Base-by-base conservation (phyloP, 2,888 invertebrate species). In the Agrilus biguttatus region DNA sequence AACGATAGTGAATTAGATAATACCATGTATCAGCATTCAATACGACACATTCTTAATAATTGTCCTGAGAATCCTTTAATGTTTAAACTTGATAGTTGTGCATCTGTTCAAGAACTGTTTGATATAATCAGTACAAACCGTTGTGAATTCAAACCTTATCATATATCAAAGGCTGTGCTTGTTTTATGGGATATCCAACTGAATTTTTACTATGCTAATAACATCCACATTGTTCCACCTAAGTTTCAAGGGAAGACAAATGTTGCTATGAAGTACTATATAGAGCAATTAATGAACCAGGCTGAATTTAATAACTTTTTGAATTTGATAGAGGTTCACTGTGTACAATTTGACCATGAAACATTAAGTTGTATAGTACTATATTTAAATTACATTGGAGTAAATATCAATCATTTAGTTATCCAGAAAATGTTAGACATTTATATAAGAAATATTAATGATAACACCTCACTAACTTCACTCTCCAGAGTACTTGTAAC, bases 371-470 rank as follows among this genome's bases (percentile, higher is more conserved):
- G 65, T 46, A 57, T 63, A 41, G 58, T 70, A 21, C 55, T 71
- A 14, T 71, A 72, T 49, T 56, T 74, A 38, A 64, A 61, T 36
- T 69, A 70, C 55, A 60, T 74, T 49, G 70, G 67, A 5, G 48
- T 72, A 6, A 48, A 57, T 8, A 52, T 63, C 33, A 53, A 58
- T 33, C 53, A 64, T 39, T 40, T 48, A 1, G 48, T 59, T 2
- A 51, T 71, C 48, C 60, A 66, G 43, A 46, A 55, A n/a, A 45
- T 73, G 5, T 53, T 68, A 3, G 36, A 51, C 2, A 53, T 53
- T n/a, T 50, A 72, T 5, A 56, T 55, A 41, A 49, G 51, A 43
- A 49, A 57, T 43, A 52, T 55, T 21, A 43, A 53, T 3, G 42
- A 55, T 14, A 42, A 56, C 28, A 56, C 63, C 46, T 57, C 64